Conservation (phyloP, 1,140 invertebrate species). For the Eumaeus atala region DNA sequence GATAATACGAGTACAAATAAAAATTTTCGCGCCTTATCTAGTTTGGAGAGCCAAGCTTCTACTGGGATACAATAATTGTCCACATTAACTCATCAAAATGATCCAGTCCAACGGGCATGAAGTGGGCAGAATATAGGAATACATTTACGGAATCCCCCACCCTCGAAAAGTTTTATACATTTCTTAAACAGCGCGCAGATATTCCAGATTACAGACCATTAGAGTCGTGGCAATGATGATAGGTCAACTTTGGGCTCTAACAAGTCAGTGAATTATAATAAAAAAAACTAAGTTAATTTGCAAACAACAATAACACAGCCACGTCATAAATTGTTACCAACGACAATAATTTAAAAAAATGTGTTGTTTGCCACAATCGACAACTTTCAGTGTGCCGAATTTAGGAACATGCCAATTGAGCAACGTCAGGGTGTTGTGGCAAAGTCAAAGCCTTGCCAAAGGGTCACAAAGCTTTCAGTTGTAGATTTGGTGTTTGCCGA, state of each 20-base stretch:
- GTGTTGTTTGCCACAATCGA: not conserved
- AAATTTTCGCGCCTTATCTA: slow-evolving; percentile 21
- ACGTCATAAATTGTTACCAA: not conserved
- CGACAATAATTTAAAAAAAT: slow-evolving; percentile 1
- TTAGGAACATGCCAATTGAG: not conserved
- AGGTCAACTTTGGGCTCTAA: not conserved
- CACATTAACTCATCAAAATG: slow-evolving; percentile 2
- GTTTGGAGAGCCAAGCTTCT: slow-evolving; percentile 15
- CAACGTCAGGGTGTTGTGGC: not conserved
- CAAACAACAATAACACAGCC: not conserved
- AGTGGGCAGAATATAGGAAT: no score
- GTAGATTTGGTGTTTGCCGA: slow-evolving; percentile 15
- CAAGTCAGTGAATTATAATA: not conserved
- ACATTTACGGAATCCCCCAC: no score
- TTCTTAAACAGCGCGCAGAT: no score
- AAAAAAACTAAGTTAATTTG: not conserved
- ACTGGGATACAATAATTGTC: slow-evolving; percentile 14
- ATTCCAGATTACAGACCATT: no score
- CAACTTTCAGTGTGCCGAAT: not conserved
- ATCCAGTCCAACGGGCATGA: slow-evolving; percentile 2
- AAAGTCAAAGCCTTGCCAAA: slow-evolving; percentile 15
- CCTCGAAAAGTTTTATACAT: no score
- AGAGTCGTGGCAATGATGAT: slow-evolving; percentile 1
- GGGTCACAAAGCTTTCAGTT: slow-evolving; percentile 14
- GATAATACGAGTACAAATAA: slow-evolving; percentile 21